Evolutionary conservation across 2,888 invertebrate species (phyloP), one percentile per base, ranked within the genome.

Genomic region (Diarsia dahlii): DNA sequence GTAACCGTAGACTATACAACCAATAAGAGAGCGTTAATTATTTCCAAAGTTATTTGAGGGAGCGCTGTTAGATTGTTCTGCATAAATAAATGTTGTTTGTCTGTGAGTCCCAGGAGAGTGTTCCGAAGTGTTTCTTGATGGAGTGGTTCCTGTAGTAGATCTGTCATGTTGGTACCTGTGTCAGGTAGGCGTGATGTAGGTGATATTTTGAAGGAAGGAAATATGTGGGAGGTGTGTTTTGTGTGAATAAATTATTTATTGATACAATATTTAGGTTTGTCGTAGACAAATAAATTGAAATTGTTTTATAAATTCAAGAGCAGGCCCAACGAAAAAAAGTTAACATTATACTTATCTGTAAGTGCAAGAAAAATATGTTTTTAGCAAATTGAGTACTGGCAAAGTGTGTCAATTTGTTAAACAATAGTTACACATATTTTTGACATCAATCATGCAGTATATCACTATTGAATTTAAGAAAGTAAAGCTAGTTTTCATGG

Each of bases 21-120:
- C 73, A 84, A 84, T 86, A 84, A 80, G 82, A 23, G 56, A 54
- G 28, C 66, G 52, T 82, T 78, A 84, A 84, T 86, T 82, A 86
- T 86, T 80, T 71, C 69, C 63, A 20, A 72, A 54, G 71, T 75
- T 82, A 68, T 82, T 83, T 80, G 83, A 85, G 80, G 39, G 68
- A 80, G 82, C 79, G 70, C 54, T 71, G 39, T 45, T 75, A 74
- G 52, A 66, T 74, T 66, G n/a, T 60, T 64, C 13, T 72, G 70
- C 71, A 68, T 71, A 69, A 78, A 56, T 80, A 74, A 81, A 54
- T 66, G 13, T 62, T n/a, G 48, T 54, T 79, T 34, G 62, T 78
- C 63, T 56, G 45, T 12, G 23, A 50, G 54, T 45, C 72, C 34
- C 72, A 8, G 56, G 50, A 34, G 50, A 64, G 56, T 50, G 9